Evolutionary conservation across 2,888 invertebrate species (phyloP).

Genomic region (Spisula solida): DNA sequence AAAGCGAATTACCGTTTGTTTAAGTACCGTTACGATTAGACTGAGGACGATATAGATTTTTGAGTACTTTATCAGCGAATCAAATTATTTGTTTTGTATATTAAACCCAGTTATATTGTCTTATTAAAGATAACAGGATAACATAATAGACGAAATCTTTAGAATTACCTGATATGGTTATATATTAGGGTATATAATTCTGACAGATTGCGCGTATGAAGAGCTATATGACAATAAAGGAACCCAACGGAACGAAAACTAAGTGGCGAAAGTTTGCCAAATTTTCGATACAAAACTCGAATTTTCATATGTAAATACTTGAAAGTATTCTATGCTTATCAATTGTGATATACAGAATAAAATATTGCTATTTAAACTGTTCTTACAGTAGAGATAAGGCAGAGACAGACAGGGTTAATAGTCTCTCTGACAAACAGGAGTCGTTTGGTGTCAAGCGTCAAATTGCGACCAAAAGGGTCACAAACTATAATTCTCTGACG

Average conservation of each 20-base stretch:
- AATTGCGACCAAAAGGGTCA: slow-evolving; percentile 11
- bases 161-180: slow-evolving; percentile 66
- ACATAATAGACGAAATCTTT: slow-evolving; percentile 53
- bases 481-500: slow-evolving; percentile 6
- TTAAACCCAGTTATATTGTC: slow-evolving; percentile 67
- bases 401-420: slow-evolving; percentile 6
- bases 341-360: slow-evolving; percentile 50
- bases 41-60: slow-evolving; percentile 38
- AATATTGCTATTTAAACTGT: slow-evolving; percentile 62
- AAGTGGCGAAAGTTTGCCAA: slow-evolving; percentile 58
- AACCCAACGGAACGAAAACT: slow-evolving; percentile 56
- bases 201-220: slow-evolving; percentile 53
- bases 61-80: slow-evolving; percentile 58
- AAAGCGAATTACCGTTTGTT: slow-evolving; percentile 28
- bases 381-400: slow-evolving; percentile 19
- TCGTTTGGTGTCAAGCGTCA: slow-evolving; percentile 16
- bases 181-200: slow-evolving; percentile 58
- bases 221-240: slow-evolving; percentile 27
- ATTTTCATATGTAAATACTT: slow-evolving; percentile 70
- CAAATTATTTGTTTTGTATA: slow-evolving; percentile 69
- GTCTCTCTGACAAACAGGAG: slow-evolving; percentile 4
- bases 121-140: slow-evolving; percentile 61
- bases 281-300: slow-evolving; percentile 53
- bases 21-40: slow-evolving; percentile 25
- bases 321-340: slow-evolving; percentile 51